Evolutionary conservation across 2,797 vertebrate species (phyloP), one percentile per base, ranked within the genome.

Genomic region (Acanthurus tractus): DNA sequence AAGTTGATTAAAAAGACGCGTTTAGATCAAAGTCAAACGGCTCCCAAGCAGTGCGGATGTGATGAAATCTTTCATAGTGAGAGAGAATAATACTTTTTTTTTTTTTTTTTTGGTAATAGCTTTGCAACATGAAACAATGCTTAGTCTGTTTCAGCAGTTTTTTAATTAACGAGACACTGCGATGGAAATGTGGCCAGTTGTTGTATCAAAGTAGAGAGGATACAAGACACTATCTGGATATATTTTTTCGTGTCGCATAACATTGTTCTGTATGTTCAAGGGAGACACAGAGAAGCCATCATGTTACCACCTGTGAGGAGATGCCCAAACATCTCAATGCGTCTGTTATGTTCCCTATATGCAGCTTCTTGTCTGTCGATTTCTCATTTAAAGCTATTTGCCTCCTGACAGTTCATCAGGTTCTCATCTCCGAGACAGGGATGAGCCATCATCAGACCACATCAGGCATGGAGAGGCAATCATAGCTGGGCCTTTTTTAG

Each of bases 391-490:
- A 92, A 83, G 92, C 85, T 79, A 84, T 93, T 94, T 90, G 89
- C 77, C 80, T 94, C 74, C 90, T 88, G 90, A 94, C 86, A 92
- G 88, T 90, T 94, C 90, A 93, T 95, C 93, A 86, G 87, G 86
- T 86, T 93, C 87, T 93, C 92, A 94, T 95, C 92, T 93, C 79
- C 78, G 68, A 82, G 74, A 82, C 72, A 69, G 83, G 82, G 86
- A 89, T 92, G 88, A 90, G 84, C 90, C 94, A 95, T 95, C 94
- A 93, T 89, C 88, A 79, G 91, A 90, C 89, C 89, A 93, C 89
- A 91, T 94, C 93, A 95, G 90, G 93, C 94, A 95, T 94, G 88
- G 86, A 92, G 87, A 94, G 84, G 88, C 93, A 94, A 96, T 96
- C 93, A 93, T 85, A 78, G 77, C 78, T 66, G 76, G 91, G 84